Base-by-base conservation (phyloP, 2,797 vertebrate species). In the Nothura maculosa region DNA sequence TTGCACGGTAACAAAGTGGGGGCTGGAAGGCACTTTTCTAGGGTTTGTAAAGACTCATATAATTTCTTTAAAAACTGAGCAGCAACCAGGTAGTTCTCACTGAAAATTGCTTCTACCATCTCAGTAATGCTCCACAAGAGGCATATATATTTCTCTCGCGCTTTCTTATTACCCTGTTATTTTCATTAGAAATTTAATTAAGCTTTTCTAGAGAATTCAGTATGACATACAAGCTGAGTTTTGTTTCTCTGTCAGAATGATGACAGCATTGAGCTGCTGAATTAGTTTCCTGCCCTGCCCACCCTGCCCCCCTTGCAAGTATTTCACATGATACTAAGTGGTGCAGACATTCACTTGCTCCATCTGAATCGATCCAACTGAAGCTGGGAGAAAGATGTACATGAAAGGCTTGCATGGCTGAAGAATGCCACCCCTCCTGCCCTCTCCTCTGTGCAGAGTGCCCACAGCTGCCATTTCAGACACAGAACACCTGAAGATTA, bases 121-220 rank as follows among this genome's bases (percentile, higher is more conserved):
- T 78, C 91, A 74, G 43, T 75, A 86, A 77, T 30, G 64, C 86
- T 93, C 83, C 85, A 75, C 78, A 45, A 87, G 75, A 94, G 81
- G 40, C 40, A 54, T 66, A 50, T 17, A 48, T 47, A 66, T 95
- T 94, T 85, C 95, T 90, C 84, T 78, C 30, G 11, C 60, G 76
- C 55, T 79, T 89, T 92, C 90, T 92, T 69, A 93, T 89, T 90
- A 84, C 83, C 75, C 85, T 87, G 61, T 87, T 95, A 90, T 94
- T 94, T 95, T 89, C 88, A 77, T 94, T 90, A 92, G 45, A 90
- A 93, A 94, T 94, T 93, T 94, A 94, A 95, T 96, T 92, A 92
- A 94, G 92, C 79, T 82, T 45, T 94, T 58, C 62, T 66, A 32
- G 66, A 63, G 92, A 90, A 28, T 11, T 0, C 74, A 55, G 34